Conservation (phyloP, 1,140 invertebrate genomes). For the Homarus americanus region DNA sequence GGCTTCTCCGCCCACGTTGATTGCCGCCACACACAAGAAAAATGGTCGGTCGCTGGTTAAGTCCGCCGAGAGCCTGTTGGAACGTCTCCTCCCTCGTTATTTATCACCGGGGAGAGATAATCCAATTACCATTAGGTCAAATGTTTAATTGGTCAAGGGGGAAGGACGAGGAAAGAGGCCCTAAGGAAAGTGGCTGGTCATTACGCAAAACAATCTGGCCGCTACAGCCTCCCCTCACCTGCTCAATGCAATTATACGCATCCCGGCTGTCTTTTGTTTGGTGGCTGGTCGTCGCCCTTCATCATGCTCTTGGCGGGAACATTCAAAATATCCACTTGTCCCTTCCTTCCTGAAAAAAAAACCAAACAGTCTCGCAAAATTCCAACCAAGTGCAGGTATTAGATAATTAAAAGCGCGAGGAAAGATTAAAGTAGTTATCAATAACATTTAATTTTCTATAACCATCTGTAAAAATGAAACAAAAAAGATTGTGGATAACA, state of each 20-base stretch:
- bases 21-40: background rate
- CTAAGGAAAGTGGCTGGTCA: slow-evolving; percentile 7
- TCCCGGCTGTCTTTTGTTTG: slow-evolving; percentile 18
- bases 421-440: no score
- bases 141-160: background rate
- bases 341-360: no score
- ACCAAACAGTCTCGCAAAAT: no score
- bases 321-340: slow-evolving; percentile 14
- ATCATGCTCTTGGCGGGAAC: background rate
- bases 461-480: no score
- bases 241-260: slow-evolving; percentile 24
- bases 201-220: slow-evolving; percentile 2
- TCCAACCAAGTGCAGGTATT: no score
- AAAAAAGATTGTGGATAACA: no score
- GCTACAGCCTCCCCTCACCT: slow-evolving; percentile 3
- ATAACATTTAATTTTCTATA: no score
- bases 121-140: slow-evolving; percentile 15
- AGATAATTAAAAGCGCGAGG: no score
- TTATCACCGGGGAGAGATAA: slow-evolving; percentile 8
- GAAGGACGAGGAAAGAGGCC: background rate
- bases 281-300: slow-evolving; percentile 3
- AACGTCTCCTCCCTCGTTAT: background rate
- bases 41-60: background rate
- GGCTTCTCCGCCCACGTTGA: background rate
- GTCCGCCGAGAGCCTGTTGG: background rate